These are phyloP conservation scores for Hydrophis major DNA, from an alignment of 2,797 vertebrate species.

Conservation along the genomic window DNA sequence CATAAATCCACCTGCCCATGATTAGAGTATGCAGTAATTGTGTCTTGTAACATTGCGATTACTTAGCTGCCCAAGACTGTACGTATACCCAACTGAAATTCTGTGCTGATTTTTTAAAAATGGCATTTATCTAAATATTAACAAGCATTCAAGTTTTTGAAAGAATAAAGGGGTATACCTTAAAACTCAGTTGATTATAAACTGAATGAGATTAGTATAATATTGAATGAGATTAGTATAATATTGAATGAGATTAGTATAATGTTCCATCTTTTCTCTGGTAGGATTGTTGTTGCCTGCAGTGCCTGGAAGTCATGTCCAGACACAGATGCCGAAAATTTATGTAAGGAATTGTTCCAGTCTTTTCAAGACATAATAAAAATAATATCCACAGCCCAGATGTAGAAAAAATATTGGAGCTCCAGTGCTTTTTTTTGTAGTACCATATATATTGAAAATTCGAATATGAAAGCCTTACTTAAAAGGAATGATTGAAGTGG, in stretches of 20 bases:
- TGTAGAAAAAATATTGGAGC: conserved; percentile 67
- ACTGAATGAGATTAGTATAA: too few relatives aligned
- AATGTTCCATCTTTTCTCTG: conserved; percentile 15
- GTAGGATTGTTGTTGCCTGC: conserved; percentile 80
- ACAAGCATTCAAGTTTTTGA: too few relatives aligned
- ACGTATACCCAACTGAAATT: neutral
- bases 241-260: too few relatives aligned
- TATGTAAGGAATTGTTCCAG: conserved; percentile 74
- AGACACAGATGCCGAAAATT: conserved; percentile 81
- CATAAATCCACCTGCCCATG: neutral
- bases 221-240: too few relatives aligned
- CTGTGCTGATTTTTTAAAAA: neutral
- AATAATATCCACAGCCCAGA: conserved; percentile 76
- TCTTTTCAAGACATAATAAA: conserved; percentile 84
- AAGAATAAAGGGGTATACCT: too few relatives aligned
- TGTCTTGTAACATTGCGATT: neutral
- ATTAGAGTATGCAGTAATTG: neutral
- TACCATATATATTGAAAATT: conserved; percentile 10
- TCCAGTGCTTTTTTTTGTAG: neutral
- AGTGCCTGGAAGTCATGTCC: conserved; percentile 86
- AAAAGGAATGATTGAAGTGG: conserved; percentile 10
- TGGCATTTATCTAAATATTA: conserved; percentile 6
- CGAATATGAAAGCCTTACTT: conserved; percentile 12
- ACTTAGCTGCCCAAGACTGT: neutral
- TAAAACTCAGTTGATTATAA: too few relatives aligned